Evolutionary conservation across 30 jellyfish, hydroid and myxozoan genomes (phyloP), one percentile per base, ranked within the genome.

Genomic region (Chrysaora quinquecirrha): DNA sequence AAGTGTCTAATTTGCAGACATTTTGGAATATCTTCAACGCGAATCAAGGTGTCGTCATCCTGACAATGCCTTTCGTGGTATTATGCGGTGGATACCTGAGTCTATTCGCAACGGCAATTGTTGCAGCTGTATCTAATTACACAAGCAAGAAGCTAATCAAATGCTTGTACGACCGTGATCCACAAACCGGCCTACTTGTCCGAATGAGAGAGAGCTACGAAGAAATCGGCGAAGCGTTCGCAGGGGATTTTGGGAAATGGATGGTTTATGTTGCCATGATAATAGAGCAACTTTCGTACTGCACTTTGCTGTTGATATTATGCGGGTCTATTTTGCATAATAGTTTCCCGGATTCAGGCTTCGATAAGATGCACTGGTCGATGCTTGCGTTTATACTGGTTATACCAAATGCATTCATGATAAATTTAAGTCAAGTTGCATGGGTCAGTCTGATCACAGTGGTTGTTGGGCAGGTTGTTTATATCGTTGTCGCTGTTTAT

Each of bases 21-120:
- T 87, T 87, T 47, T 95, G 99, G 99, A 95, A 95, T 83, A 95
- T 95, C 0, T 95, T 95, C 90, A 95, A 95, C 68, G 99, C 99
- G 21, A 95, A 95, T 69, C 99, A 95, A 71, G 99, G 99, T 21
- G 99, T 95, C 12, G 99, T 95, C 23, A 95, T 95, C 52, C 64
- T 95, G 31, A 89, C 99, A 14, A 84, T 95, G 96, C 99, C 99
- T 27, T 95, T 88, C 48, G 99, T 87, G 23, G 95, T 87, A 25
- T 78, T 86, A 12, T 88, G 96, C 64, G 99, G 99, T 12, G 96
- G 98, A 28, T 88, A 86, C 75, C 67, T 95, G 73, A 84, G 97
- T 70, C 60, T 88, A 6, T 22, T 95, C 49, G 96, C 95, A 19
- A 95, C 99, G 7, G 97, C 96, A 28, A 24, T 75, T 0, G 97